These are phyloP conservation scores for Eptatretus atami DNA, from an alignment of 2,797 vertebrate genomes.

Conservation along the genomic window DNA sequence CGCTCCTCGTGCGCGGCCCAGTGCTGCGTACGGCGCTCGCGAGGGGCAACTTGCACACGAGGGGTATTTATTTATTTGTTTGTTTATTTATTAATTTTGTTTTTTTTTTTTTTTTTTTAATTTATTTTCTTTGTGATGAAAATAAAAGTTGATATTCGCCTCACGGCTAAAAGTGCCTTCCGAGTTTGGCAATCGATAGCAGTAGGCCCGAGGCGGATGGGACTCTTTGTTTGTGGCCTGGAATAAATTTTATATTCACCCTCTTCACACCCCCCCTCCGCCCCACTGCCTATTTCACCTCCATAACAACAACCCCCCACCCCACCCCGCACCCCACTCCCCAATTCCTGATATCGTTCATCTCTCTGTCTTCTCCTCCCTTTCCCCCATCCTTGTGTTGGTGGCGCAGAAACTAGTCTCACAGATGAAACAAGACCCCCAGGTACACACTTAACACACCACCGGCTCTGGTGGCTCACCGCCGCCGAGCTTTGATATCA, in stretches of 20 bases:
- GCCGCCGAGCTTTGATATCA: no score
- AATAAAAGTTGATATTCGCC: no score
- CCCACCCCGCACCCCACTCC: slow-evolving; percentile 47
- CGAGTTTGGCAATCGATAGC: no score
- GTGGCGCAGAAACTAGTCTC: slow-evolving; percentile 37
- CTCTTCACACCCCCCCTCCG: background rate
- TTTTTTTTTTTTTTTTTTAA: background rate
- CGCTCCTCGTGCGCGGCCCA: no score
- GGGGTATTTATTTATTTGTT: background rate
- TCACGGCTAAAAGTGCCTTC: no score
- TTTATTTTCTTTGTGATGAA: background rate
- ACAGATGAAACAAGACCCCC: slow-evolving; percentile 55
- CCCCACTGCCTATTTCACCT: background rate
- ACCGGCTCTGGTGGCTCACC: no score
- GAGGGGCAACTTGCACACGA: no score
- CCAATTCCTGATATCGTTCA: slow-evolving; percentile 36
- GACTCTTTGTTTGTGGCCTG: no score
- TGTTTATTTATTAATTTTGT: background rate
- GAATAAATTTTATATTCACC: background rate
- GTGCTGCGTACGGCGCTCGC: no score
- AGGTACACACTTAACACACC: slow-evolving; percentile 21
- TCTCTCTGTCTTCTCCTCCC: slow-evolving; percentile 25
- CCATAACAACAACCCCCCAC: slow-evolving; percentile 11
- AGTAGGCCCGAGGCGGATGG: no score
- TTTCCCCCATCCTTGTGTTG: slow-evolving; percentile 13